Evolutionary conservation across 2,797 vertebrate genomes (phyloP), one percentile per base, ranked within the genome.

Genomic region (Rhinoraja longicauda): DNA sequence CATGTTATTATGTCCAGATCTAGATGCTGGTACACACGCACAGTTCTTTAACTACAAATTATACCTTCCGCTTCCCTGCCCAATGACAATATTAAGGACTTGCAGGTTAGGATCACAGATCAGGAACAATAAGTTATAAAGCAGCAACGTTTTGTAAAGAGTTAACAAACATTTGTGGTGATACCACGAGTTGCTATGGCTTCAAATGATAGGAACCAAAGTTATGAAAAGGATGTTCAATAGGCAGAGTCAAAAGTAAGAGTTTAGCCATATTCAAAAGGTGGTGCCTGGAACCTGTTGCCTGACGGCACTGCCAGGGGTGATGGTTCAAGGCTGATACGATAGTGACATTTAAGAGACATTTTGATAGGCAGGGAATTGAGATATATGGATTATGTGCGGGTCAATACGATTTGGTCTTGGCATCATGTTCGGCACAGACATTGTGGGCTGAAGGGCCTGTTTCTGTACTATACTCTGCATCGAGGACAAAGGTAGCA

Each of bases 141-240:
- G 26, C 21, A 59, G 53, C 53, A 36, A 77, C 29, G 0, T 84
- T 26, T 53, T 84, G 53, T 10, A 57, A 24, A 53, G 7, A 82
- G 21, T 82, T 79, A 57, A 45, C 78, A 53, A 29, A 21, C 45
- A 82, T 57, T 57, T 10, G 45, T 12, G 8, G 79, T 26, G 79
- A 13, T 21, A 82, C 45, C 8, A 24, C 19, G 9, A 53, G 79
- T 45, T 57, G 45, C 45, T 82, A 94, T 95, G 96, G 96, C 95
- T 94, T 93, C 93, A 82, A 94, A 94, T 94, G 93, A 93, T 94
- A 82, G 53, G 93, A 94, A 94, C 93, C 92, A 94, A 95, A 93
- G 19, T 72, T 26, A 94, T 94, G 94, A 93, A 95, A 93, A 95
- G 95, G 94, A n/a, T 94, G 95, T 95, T 95, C 95, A 94, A 94